A percentile compares a stretch with the other conserved stretches of the same genome.
These are phyloP conservation scores for Paratrypauchen microcephalus DNA, from an alignment of 2,797 vertebrate genomes.

Conservation along the genomic window DNA sequence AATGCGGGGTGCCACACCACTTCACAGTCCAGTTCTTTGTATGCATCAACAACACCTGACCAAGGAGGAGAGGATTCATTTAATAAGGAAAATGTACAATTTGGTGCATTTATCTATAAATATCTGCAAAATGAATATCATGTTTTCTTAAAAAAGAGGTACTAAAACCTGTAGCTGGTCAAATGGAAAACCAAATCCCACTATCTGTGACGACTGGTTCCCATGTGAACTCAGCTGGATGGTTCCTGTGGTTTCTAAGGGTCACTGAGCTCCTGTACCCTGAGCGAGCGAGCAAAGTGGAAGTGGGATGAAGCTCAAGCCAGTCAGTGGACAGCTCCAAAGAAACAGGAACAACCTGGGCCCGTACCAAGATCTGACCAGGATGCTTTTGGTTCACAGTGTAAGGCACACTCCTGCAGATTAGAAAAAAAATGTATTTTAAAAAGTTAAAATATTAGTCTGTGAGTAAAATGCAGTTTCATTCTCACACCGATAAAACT, in stretches of 20 bases:
- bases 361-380: slow-evolving; percentile 81
- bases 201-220: slow-evolving; percentile 60
- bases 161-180: slow-evolving; percentile 79
- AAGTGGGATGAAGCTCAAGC: slow-evolving; percentile 72
- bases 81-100: slow-evolving; percentile 5
- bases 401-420: slow-evolving; percentile 79
- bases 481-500: slow-evolving; percentile 78
- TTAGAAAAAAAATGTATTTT: neutral
- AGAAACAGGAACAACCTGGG: slow-evolving; percentile 69
- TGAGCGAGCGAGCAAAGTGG: slow-evolving; percentile 64
- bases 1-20: slow-evolving; percentile 83
- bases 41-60: slow-evolving; percentile 81
- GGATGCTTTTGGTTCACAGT: slow-evolving; percentile 78
- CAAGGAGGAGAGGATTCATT: neutral
- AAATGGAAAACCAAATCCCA: slow-evolving; percentile 78
- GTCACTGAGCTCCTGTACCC: slow-evolving; percentile 80
- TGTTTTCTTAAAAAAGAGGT: neutral
- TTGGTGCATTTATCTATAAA: neutral
- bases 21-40: slow-evolving; percentile 85
- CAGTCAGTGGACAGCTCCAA: slow-evolving; percentile 78
- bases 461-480: neutral
- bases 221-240: slow-evolving; percentile 81
- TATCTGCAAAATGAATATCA: neutral
- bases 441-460: neutral
- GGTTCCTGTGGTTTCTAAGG: slow-evolving; percentile 78